Conservation (phyloP, 2,113 vertebrate species). For the Chiloscyllium plagiosum region DNA sequence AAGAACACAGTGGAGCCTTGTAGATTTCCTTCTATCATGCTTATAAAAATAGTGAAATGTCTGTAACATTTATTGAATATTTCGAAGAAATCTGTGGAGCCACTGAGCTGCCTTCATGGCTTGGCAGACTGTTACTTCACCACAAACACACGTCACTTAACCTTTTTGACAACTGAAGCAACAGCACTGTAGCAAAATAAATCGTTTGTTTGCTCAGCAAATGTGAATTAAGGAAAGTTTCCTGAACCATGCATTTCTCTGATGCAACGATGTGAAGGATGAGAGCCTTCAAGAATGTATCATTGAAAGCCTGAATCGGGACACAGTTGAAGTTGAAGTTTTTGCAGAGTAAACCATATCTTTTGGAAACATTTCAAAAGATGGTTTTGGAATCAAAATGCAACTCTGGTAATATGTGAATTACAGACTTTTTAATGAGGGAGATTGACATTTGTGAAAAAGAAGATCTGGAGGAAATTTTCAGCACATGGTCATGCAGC, state of each 20-base stretch:
- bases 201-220: slow-evolving; percentile 10
- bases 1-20: slow-evolving; percentile 32
- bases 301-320: background rate
- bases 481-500: background rate
- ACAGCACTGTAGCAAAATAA: slow-evolving; percentile 29
- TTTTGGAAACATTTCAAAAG: background rate
- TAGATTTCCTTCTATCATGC: slow-evolving; percentile 30
- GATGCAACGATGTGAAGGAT: background rate
- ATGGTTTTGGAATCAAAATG: background rate
- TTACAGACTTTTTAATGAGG: background rate
- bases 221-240: slow-evolving; percentile 25
- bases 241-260: background rate
- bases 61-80: slow-evolving; percentile 37
- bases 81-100: slow-evolving; percentile 35
- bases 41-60: slow-evolving; percentile 36
- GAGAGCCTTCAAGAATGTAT: slow-evolving; percentile 1
- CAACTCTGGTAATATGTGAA: background rate
- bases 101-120: slow-evolving; percentile 36
- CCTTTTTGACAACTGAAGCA: slow-evolving; percentile 27
- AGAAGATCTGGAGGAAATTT: background rate
- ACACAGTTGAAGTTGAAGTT: slow-evolving; percentile 20
- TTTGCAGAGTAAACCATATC: background rate
- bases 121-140: slow-evolving; percentile 37
- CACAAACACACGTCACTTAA: slow-evolving; percentile 27
- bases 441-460: background rate